A percentile compares a stretch with the other conserved stretches of the same genome.
These are phyloP conservation scores for Platygyra sinensis DNA, from an alignment of 64 coral and sea anemone species.

Conservation along the genomic window DNA sequence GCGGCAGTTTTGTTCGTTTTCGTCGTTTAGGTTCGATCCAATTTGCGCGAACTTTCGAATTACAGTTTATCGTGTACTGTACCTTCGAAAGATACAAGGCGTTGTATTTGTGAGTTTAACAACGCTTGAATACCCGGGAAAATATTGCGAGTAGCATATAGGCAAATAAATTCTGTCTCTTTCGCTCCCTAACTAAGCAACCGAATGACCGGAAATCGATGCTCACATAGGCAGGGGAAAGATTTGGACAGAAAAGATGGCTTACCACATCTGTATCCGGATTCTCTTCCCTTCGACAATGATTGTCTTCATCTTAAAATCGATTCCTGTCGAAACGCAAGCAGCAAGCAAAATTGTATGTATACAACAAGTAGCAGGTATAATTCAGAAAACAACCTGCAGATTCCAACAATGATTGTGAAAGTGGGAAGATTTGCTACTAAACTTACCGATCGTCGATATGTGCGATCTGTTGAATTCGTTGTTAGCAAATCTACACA, in stretches of 20 bases:
- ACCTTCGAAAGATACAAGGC: no score
- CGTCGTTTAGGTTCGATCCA: constrained; percentile 1
- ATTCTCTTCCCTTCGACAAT: constrained; percentile 94
- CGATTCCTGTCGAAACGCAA: constrained; percentile 61
- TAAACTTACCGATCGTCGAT: constrained; percentile 91
- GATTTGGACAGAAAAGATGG: not conserved
- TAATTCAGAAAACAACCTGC: not conserved
- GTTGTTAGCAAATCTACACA: no score
- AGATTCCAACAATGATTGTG: constrained; percentile 20
- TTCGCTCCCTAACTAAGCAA: not conserved
- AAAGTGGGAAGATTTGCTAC: not conserved
- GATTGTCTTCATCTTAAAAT: constrained; percentile 99
- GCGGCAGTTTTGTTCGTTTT: not conserved
- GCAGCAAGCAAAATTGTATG: not conserved
- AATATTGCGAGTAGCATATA: not conserved
- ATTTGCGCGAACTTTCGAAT: constrained; percentile 1
- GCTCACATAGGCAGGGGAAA: not conserved
- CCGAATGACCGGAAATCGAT: constrained; percentile 16
- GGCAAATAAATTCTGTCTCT: not conserved
- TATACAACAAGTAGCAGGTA: not conserved
- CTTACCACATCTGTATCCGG: constrained; percentile 97
- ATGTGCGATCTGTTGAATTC: no score
- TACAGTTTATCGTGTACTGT: not conserved
- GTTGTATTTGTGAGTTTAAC: not conserved
- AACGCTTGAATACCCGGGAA: not conserved